Base-by-base conservation (phyloP, 2,888 invertebrate species). In the Neoscelio sp. region DNA sequence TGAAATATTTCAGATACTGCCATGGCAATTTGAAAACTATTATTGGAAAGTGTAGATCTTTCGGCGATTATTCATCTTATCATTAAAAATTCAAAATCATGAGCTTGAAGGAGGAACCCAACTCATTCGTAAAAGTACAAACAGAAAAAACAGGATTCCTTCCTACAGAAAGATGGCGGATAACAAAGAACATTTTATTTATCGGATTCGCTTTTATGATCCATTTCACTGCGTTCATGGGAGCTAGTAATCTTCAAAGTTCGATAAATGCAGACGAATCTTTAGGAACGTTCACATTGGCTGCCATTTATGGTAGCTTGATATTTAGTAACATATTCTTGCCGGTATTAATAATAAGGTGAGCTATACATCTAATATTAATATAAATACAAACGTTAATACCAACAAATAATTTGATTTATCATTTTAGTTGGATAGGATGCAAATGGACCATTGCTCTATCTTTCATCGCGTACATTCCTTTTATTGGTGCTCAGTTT, bases 191-290 rank as follows among this genome's bases (percentile, higher is more conserved):
- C 90, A 94, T 98, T 40, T 91, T 96, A 78, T 93, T 97, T 30
- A 94, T 98, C 54, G 96, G 97, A 1, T 91, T 96, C 75, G 97
- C 97, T 0, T 98, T 98, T 91, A 95, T 98, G 94, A 93, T 98
- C 83, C 95, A 97, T 83, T 97, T 98, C 91, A 98, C 97, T 0
- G 97, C 98, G 2, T 98, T 97, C 90, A 96, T 95, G 91, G 96
- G 96, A 2, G 94, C 95, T 0, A 95, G 95, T 52, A 96, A 96
- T 90, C 92, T 96, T 35, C 96, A 96, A 91, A 97, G 96, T 88
- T 96, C 96, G 0, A 93, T 97, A 62, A 97, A 97, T 90, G 94
- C 95, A 12, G 95, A 95, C 85, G 94, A 94, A 0, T 95, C 96
- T 0, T 92, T 97, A 0, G 98, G 98, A 1, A 95, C 96, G 1